These are phyloP conservation scores for Myiothlypis coronata DNA, from an alignment of 2,797 vertebrate genomes.

Conservation along the genomic window DNA sequence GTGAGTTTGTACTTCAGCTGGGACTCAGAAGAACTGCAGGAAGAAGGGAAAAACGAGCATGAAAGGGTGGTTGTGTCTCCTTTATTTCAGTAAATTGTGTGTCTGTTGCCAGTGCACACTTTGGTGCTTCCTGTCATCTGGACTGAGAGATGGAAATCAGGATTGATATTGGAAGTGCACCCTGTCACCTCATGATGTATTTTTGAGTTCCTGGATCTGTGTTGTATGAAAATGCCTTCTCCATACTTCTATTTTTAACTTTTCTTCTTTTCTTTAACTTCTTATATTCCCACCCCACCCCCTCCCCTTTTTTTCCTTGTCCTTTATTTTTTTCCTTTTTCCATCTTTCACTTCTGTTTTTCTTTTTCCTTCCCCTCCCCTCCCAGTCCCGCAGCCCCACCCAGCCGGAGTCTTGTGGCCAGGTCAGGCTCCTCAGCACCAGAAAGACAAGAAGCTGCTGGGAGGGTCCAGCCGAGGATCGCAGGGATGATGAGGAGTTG, in stretches of 20 bases:
- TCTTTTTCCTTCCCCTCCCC: background rate
- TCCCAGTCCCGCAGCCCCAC: background rate
- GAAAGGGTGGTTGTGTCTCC: background rate
- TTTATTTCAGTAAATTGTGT: background rate
- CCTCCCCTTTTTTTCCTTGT: fast-evolving
- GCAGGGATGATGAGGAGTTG: background rate
- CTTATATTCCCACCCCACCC: fast-evolving
- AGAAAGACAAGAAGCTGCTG: too few species aligned
- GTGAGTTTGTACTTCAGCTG: background rate
- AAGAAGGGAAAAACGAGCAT: background rate
- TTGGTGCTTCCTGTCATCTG: background rate
- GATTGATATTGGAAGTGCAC: background rate
- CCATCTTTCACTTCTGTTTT: background rate
- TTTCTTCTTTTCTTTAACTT: too few species aligned
- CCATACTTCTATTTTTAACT: background rate
- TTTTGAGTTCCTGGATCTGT: background rate
- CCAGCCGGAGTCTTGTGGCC: background rate
- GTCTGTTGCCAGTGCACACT: background rate
- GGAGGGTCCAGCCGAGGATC: background rate
- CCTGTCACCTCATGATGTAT: background rate
- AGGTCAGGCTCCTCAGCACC: background rate
- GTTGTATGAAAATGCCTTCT: background rate
- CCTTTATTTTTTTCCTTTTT: background rate
- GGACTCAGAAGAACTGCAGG: background rate
- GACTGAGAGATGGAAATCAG: background rate